Evolutionary conservation across 2,888 invertebrate genomes (phyloP), one percentile per base, ranked within the genome.

Genomic region (Camponotus fellah): DNA sequence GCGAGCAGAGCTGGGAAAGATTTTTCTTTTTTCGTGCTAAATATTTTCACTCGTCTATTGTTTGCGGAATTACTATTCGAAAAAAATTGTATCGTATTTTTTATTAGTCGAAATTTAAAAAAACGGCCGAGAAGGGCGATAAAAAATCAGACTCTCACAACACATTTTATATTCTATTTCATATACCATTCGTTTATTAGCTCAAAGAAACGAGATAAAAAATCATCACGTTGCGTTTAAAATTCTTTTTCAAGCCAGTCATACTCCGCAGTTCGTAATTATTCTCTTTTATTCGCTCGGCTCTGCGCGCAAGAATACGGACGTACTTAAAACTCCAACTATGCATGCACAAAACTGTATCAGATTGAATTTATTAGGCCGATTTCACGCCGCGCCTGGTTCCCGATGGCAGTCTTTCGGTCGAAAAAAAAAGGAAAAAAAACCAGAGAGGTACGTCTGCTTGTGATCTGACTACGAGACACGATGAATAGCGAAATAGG

Each of bases 341-440:
- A 69, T 17, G 34, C 37, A 37, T 71, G 43, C 58, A 79, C 34
- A 72, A 46, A 60, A 80, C 32, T 60, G 58, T 80, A 80, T 72
- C 46, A 72, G 40, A 80, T 72, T 37, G 46, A 71, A 80, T 80
- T 72, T 60, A 72, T 72, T 56, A 71, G 34, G n/a, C 37, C 76
- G 46, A 80, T 87, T 86, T 87, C 40, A 71, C 64, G 60, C 79
- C 66, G 74, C 82, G 76, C 77, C 58, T 37, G 21, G 65, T 66
- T 21, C 40, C 43, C 56, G 65, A 76, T 14, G 26, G 37, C 43
- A 56, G 32, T 6, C 3, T 58, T 58, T 69, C 56, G 17, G 14
- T 77, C 68, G 43, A 71, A 62, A 21, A 56, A 10, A 32, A 3
- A 14, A 62, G 8, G 21, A 26, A 64, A 37, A 60, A 69, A 58